Evolutionary conservation across 2,797 vertebrate genomes (phyloP), one percentile per base, ranked within the genome.

Genomic region (Emys orbicularis): DNA sequence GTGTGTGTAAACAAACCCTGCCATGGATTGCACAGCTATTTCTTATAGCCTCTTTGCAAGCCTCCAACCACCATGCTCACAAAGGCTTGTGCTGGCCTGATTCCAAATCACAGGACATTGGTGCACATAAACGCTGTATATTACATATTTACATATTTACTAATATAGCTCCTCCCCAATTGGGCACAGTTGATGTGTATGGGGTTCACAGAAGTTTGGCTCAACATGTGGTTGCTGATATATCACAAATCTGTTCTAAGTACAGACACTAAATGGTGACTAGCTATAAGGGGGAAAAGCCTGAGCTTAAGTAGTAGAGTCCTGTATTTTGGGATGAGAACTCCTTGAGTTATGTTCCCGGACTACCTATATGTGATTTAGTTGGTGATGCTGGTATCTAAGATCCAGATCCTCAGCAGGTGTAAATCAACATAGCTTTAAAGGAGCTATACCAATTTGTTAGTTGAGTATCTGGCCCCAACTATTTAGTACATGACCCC

Each of bases 81-180:
- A 61, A 89, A 57, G n/a, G 27, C 1, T 18, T 77, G 6, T 50
- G 37, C 18, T 84, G 41, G 2, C 54, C 12, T 12, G 13, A 82
- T 13, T 77, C 13, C 74, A 74, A 61, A 57, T 11, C 53, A 0
- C 0, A 61, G 50, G 84, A n/a, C 1, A 1, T 10, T 68, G 4
- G 25, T 31, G 4, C 3, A 16, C 7, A 53, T 49, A 34, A 29
- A 59, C 84, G 77, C 44, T 27, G 11, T 74, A 31, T 1, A 49
- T 89, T 37, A 29, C 4, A 0, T 59, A 79, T 47, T 92, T 84
- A 15, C 3, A 41, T 41, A 44, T 44, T 8, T 44, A 7, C 7
- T 44, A 44, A 44, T 44, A 44, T 44, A 44, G 44, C 44, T 2
- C 44, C 44, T 44, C 50, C 3, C 47, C 3, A 0, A 44, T 72